Base-by-base conservation (phyloP, 1,140 invertebrate genomes). In the Zaprionus camerounensis region DNA sequence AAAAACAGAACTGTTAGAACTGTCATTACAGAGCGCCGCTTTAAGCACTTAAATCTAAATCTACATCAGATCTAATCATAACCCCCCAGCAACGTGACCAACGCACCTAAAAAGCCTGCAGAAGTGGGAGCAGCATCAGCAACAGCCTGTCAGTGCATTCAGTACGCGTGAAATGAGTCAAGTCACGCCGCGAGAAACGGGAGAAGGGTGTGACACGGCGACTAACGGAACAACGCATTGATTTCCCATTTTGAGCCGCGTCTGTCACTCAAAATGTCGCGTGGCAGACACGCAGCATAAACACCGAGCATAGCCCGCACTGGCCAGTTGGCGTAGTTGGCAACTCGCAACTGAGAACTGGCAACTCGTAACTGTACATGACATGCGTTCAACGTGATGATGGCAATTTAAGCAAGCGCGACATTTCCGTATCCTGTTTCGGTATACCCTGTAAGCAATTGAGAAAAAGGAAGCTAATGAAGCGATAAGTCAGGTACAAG, bases 301-400 rank as follows among this genome's bases (percentile, higher is more conserved):
- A 73, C 77, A 71, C 34, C 3, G 20, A 34, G 5, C n/a, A 26
- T 4, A 20, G 5, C 31, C 13, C 62, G 12, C 53, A 44, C 58
- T n/a, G 38, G 31, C 38, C 44, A n/a, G 5, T 15, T 46, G 6
- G 6, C 4, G 13, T 44, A 44, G 41, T 17, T 46, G 41, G 41
- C 41, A 51, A 24, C 46, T 51, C 46, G 20, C 46, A 24, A 51
- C 46, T 24, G 3, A 24, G 17, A 22, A 12, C 46, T 24, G 20
- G 46, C 20, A 51, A 46, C 63, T 57, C 57, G 17, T 15, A 56
- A 44, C 59, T 61, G 73, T 65, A 69, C 76, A 74, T 76, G 85
- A 90, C 86, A 90, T 85, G 82, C 82, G 86, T 85, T 85, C 77
- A 75, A 61, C 73, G 82, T 67, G 81, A 85, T 85, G 86, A 90